These are phyloP conservation scores for Momotus momota DNA, from an alignment of 2,797 vertebrate genomes.

Conservation along the genomic window DNA sequence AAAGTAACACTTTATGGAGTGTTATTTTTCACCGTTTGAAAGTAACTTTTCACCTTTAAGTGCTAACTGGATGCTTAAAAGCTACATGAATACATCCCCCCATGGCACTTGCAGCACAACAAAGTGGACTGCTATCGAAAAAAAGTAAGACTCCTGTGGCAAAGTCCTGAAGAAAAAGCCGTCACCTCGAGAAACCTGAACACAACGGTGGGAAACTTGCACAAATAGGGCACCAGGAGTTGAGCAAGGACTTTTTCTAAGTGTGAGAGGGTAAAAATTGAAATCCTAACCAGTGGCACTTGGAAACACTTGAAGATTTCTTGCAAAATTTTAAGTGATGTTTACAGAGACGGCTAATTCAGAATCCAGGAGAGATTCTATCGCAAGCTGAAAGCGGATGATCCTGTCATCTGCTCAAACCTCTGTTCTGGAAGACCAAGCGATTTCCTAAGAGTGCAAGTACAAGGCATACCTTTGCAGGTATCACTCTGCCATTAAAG, in stretches of 20 bases:
- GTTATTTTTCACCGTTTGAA: background rate
- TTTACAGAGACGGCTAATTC: background rate
- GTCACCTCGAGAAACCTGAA: background rate
- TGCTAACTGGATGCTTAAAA: background rate
- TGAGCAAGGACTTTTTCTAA: background rate
- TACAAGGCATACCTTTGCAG: background rate
- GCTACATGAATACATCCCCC: background rate
- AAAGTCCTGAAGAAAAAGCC: background rate
- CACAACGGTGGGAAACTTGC: fast-evolving
- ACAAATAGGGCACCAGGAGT: background rate
- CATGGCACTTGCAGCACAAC: background rate
- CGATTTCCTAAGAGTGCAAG: background rate
- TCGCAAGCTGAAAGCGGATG: background rate
- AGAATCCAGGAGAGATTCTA: background rate
- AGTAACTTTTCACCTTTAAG: background rate
- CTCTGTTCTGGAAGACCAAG: background rate
- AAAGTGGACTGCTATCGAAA: background rate
- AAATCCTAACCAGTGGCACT: background rate
- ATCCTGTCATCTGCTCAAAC: background rate
- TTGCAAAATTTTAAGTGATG: background rate
- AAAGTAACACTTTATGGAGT: background rate
- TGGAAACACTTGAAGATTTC: background rate
- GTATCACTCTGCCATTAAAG: background rate
- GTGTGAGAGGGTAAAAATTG: fast-evolving
- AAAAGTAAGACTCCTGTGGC: background rate